Base-by-base conservation (phyloP, 2,113 vertebrate species). In the Leiothrix lutea region DNA sequence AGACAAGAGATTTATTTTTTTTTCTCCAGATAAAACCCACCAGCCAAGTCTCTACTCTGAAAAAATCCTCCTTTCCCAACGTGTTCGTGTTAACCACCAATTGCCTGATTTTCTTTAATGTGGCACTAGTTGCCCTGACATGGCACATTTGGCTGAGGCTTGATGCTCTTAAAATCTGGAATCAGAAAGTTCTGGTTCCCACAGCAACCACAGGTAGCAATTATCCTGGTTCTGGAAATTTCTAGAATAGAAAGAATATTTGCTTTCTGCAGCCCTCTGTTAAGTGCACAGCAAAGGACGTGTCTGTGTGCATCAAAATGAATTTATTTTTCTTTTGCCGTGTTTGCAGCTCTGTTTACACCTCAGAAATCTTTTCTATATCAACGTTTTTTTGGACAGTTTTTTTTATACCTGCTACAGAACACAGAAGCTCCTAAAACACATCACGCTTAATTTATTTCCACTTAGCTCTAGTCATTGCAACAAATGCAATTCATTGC, bases 151-250 rank as follows among this genome's bases (percentile, higher is more conserved):
- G 95, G 91, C 86, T 86, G 88, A 78, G 94, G 35, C 9, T 82
- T 66, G n/a, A n/a, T 22, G 74, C 87, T 90, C 86, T 88, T 57
- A 74, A 95, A 92, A 91, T 86, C 81, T 36, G 79, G 88, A 94
- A 86, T 78, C 89, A 88, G 69, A 78, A 95, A 92, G 71, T 97
- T 94, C 92, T 95, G 93, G 97, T 97, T 97, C 97, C 97, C 97
- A 97, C 93, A 97, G 96, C 96, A 97, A 97, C 95, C 92, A 92
- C 93, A 97, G 95, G 96, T 95, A 94, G 90, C 86, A 95, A 96
- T 97, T 97, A 97, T 56, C 90, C 84, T 21, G 57, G 60, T 91
- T 95, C 91, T 94, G 92, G 90, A 92, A 62, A 86, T 91, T 92
- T 94, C 93, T 83, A 60, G 90, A 92, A 80, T 78, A 81, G 80